Conservation (phyloP, 2,888 invertebrate species). For the Harpagoxenus sublaevis region DNA sequence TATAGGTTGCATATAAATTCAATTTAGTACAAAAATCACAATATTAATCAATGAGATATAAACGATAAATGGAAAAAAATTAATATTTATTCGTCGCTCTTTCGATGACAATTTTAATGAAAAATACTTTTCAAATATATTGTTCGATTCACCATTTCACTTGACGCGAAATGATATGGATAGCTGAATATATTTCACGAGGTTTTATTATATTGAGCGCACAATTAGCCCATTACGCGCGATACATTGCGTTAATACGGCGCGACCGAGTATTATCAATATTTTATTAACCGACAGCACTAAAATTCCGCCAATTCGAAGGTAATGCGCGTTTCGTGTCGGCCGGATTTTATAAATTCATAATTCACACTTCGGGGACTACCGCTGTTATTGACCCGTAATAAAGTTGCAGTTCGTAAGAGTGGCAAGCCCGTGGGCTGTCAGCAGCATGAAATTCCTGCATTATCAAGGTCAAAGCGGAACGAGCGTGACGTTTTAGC, state of each 20-base stretch:
- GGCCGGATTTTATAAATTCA: constrained; percentile 39
- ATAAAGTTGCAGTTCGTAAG: constrained; percentile 52
- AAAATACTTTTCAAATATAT: constrained; percentile 1
- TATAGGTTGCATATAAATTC: background rate
- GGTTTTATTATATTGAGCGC: constrained; percentile 42
- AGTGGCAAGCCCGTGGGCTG: constrained; percentile 48
- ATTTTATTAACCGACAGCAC: constrained; percentile 48
- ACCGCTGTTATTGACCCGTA: constrained; percentile 44
- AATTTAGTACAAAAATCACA: constrained; percentile 8
- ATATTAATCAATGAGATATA: background rate
- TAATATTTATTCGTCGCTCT: constrained; percentile 5
- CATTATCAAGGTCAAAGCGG: constrained; percentile 73
- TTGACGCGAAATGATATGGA: constrained; percentile 7
- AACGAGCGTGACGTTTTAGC: constrained; percentile 72
- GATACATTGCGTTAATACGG: constrained; percentile 39
- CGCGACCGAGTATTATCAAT: constrained; percentile 40
- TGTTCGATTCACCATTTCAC: background rate
- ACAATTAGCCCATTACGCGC: constrained; percentile 34
- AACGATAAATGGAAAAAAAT: background rate
- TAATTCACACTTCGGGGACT: constrained; percentile 33
- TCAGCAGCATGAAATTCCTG: constrained; percentile 67
- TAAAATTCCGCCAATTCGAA: constrained; percentile 29
- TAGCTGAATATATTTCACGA: constrained; percentile 24
- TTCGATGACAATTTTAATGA: constrained; percentile 23
- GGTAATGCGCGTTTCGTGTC: constrained; percentile 44